A percentile compares a stretch with the other conserved stretches of the same genome.
phyloP scores from a whole-genome alignment of 2,888 invertebrate species.

The Drosophila birchii region DNA sequence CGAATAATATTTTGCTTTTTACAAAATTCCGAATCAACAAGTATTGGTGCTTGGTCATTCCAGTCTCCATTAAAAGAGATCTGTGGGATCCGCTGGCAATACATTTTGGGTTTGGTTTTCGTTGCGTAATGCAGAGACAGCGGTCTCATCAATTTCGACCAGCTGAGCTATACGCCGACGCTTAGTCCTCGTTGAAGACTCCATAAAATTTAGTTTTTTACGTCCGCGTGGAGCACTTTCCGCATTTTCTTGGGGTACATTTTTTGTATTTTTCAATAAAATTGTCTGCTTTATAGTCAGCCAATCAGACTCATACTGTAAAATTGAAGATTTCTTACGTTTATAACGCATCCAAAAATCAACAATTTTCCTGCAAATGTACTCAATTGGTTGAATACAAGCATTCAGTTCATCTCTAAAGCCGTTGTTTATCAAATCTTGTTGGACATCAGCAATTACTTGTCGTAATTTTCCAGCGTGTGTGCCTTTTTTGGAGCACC shows the following conservation, averaged over 20 bases:
- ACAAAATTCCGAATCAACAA: slow-evolving; percentile 2
- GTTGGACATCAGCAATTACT: slow-evolving; percentile 26
- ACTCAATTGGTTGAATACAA: slow-evolving; percentile 5
- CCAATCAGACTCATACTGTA: slow-evolving; percentile 22
- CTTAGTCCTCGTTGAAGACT: slow-evolving; percentile 16
- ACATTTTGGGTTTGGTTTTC: slow-evolving; percentile 4
- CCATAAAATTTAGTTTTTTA: slow-evolving; percentile 19
- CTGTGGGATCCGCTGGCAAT: slow-evolving; percentile 19
- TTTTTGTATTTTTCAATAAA: neutral
- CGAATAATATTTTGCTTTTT: slow-evolving; percentile 32
- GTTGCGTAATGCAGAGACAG: slow-evolving; percentile 30
- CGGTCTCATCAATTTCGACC: slow-evolving; percentile 26
- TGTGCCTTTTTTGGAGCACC: neutral
- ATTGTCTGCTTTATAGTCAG: slow-evolving; percentile 14
- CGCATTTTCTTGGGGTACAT: neutral
- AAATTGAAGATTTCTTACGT: slow-evolving; percentile 16
- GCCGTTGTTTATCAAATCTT: slow-evolving; percentile 15
- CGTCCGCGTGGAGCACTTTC: too few relatives aligned
- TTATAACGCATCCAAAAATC: slow-evolving; percentile 3
- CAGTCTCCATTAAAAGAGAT: slow-evolving; percentile 40
- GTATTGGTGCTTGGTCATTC: slow-evolving; percentile 34
- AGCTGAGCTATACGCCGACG: slow-evolving; percentile 20
- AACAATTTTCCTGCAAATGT: slow-evolving; percentile 17
- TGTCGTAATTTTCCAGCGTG: too few relatives aligned
- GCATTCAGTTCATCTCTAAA: slow-evolving; percentile 3